phyloP scores from a whole-genome alignment of 2,888 invertebrate species.

The Agrotis puta region DNA sequence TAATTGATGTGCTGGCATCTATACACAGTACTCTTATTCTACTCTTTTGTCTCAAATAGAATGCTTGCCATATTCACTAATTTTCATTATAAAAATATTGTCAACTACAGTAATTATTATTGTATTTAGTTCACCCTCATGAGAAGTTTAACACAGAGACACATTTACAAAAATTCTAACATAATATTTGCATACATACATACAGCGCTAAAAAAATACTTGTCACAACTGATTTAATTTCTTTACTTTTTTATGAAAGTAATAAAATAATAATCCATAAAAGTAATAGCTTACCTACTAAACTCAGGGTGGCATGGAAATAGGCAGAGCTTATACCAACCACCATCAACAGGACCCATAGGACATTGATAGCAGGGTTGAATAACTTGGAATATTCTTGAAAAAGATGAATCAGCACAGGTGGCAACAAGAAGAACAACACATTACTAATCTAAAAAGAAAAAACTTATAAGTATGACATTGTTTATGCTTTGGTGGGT shows the following conservation, averaged over 20 bases:
- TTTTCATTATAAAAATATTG: no score
- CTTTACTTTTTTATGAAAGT: background rate
- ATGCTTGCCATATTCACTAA: no score
- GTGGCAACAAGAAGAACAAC: constrained; percentile 94
- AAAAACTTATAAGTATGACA: background rate
- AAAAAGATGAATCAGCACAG: constrained; percentile 94
- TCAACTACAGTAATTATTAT: background rate
- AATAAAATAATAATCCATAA: constrained; percentile 35
- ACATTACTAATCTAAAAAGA: constrained; percentile 93
- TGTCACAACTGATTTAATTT: background rate
- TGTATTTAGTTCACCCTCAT: background rate
- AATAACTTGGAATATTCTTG: constrained; percentile 94
- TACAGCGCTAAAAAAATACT: background rate
- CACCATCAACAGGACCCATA: constrained; percentile 95
- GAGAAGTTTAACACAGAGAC: no score
- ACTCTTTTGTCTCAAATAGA: constrained; percentile 1
- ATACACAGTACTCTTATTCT: background rate
- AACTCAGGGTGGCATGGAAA: constrained; percentile 96
- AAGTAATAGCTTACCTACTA: constrained; percentile 89
- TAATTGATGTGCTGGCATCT: no score
- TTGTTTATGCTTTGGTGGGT: background rate
- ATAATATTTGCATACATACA: background rate
- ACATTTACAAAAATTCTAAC: no score
- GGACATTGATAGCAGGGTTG: constrained; percentile 94
- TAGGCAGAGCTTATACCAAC: constrained; percentile 96